Conservation (phyloP, 2,113 vertebrate genomes). For the Oreotrochilus melanogaster region DNA sequence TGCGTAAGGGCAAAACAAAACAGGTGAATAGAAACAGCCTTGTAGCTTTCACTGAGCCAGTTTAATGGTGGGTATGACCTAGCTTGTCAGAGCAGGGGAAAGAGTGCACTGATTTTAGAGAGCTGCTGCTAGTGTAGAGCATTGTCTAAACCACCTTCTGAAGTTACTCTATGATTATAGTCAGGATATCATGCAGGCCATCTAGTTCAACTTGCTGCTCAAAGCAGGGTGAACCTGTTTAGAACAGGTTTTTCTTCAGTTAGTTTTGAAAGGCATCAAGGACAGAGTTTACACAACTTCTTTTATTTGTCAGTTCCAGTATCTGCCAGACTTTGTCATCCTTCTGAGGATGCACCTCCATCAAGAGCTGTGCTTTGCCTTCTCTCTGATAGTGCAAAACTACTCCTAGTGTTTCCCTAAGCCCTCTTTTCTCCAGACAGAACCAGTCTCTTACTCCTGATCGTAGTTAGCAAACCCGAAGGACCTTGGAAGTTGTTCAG, state of each 20-base stretch:
- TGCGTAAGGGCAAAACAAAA: not conserved
- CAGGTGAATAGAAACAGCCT: not conserved
- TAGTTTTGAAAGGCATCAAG: not conserved
- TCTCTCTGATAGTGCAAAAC: not conserved
- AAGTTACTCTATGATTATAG: accelerated
- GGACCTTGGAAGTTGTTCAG: not conserved
- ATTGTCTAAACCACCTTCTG: not conserved
- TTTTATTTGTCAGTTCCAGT: not conserved
- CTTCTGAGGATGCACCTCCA: not conserved
- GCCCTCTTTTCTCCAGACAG: not conserved
- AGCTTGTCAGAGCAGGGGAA: not conserved
- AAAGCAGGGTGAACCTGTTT: not conserved
- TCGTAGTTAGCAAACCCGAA: not conserved
- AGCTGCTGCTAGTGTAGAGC: accelerated
- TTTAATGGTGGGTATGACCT: not conserved
- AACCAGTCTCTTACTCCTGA: not conserved
- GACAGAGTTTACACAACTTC: not conserved
- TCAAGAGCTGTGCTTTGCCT: not conserved
- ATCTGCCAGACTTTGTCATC: not conserved
- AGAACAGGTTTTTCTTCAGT: not conserved
- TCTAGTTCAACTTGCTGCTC: not conserved
- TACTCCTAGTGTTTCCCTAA: not conserved
- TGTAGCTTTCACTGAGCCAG: not conserved
- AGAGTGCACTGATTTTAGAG: not conserved
- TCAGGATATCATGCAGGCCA: not conserved